A percentile compares a stretch with the other conserved stretches of the same genome.
phyloP scores from a whole-genome alignment of 2,113 vertebrate genomes.

The Dasyurus viverrinus region DNA sequence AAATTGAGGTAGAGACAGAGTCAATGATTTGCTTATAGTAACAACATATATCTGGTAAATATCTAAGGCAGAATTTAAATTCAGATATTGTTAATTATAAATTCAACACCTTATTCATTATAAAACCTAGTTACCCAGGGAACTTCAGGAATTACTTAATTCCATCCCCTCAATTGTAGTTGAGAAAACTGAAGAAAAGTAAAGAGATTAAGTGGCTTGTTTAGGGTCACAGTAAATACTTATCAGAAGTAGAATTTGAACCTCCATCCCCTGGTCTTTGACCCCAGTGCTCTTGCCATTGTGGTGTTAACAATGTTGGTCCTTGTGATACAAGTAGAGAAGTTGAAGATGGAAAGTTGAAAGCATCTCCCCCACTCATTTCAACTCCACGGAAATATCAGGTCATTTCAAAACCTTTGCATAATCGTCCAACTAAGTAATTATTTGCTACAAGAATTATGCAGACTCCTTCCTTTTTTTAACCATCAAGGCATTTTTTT shows the following conservation, averaged over 20 bases:
- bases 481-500: slow-evolving; percentile 21
- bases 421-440: neutral
- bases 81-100: neutral
- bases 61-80: neutral
- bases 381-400: slow-evolving; percentile 17
- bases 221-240: neutral
- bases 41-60: neutral
- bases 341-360: slow-evolving; percentile 30
- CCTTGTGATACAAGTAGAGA: slow-evolving; percentile 6
- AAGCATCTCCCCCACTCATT: neutral
- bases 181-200: neutral
- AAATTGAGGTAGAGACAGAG: neutral
- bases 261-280: neutral
- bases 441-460: slow-evolving; percentile 53
- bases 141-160: neutral
- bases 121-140: neutral
- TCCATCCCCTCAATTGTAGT: neutral
- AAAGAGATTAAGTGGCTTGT: neutral
- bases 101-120: neutral
- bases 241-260: neutral
- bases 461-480: slow-evolving; percentile 41
- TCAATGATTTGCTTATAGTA: neutral
- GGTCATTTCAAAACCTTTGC: slow-evolving; percentile 48
- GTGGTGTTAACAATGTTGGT: neutral
- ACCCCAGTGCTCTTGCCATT: neutral